Percentiles rank a stretch among this genome's conserved stretches.
These are phyloP conservation scores for Furcifer pardalis DNA, from an alignment of 2,797 vertebrate species.

Conservation along the genomic window DNA sequence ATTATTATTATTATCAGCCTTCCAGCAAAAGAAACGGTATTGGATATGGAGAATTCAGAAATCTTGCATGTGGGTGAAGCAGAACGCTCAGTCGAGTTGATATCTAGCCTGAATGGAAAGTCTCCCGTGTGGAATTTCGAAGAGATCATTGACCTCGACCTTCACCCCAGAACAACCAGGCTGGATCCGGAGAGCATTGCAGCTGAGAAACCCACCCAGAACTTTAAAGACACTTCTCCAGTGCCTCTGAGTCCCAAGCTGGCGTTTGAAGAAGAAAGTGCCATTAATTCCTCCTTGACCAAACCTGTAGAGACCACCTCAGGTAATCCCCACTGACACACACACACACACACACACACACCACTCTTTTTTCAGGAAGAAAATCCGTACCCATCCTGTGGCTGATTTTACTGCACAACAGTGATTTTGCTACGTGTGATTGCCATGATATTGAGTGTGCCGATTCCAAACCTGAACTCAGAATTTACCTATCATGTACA, in stretches of 20 bases:
- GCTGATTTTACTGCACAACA: too few species aligned
- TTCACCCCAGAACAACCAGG: constrained; percentile 74
- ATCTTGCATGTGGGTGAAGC: constrained; percentile 72
- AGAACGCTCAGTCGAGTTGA: constrained; percentile 69
- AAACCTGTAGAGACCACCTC: constrained; percentile 85
- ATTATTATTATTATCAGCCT: constrained; percentile 77
- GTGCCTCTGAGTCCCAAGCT: constrained; percentile 76
- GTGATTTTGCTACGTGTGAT: too few species aligned
- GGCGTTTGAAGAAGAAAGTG: constrained; percentile 83
- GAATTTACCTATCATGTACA: too few species aligned
- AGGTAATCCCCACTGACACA: constrained; percentile 72
- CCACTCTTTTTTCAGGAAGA: neutral
- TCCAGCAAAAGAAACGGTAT: constrained; percentile 71
- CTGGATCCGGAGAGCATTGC: constrained; percentile 73
- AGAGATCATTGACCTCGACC: constrained; percentile 82
- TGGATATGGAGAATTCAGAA: constrained; percentile 71
- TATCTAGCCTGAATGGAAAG: constrained; percentile 81
- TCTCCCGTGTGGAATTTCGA: constrained; percentile 83
- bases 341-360: neutral
- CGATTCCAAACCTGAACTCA: too few species aligned
- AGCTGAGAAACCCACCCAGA: constrained; percentile 76
- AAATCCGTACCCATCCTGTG: neutral
- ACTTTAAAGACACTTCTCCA: constrained; percentile 78
- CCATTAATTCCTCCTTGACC: constrained; percentile 80
- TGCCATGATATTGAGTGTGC: too few species aligned